Percentiles rank a stretch among this genome's conserved stretches.
Conservation (phyloP, 2,888 invertebrate genomes). For the Neria commutata region DNA sequence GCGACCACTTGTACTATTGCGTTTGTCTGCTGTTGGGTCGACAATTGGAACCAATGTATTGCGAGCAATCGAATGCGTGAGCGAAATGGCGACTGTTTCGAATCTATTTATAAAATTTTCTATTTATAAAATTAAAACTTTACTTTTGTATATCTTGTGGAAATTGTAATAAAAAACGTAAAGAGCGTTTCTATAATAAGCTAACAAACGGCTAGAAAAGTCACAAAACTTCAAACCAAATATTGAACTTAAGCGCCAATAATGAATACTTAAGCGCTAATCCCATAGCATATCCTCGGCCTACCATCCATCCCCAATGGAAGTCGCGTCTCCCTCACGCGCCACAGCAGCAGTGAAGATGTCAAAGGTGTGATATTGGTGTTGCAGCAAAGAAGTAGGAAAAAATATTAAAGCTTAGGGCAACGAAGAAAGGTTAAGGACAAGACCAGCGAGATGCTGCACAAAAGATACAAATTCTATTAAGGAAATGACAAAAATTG, state of each 20-base stretch:
- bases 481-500: slow-evolving; percentile 62
- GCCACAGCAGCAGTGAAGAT: slow-evolving; percentile 33
- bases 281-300: background rate
- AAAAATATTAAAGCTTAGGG: background rate
- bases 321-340: background rate
- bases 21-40: slow-evolving; percentile 12
- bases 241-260: slow-evolving; percentile 25
- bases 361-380: slow-evolving; percentile 53
- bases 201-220: background rate
- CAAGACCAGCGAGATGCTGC: slow-evolving; percentile 21
- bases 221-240: background rate
- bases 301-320: no score
- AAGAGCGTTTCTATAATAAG: no score
- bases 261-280: slow-evolving; percentile 35
- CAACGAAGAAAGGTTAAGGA: slow-evolving; percentile 5
- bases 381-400: slow-evolving; percentile 34
- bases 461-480: slow-evolving; percentile 60
- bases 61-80: background rate
- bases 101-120: no score
- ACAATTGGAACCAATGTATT: no score
- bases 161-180: no score
- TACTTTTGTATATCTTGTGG: background rate
- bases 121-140: background rate
- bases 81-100: no score
- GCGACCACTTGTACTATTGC: slow-evolving; percentile 22